Conservation (phyloP, 2,888 invertebrate genomes). For the Poecilus cupreus region DNA sequence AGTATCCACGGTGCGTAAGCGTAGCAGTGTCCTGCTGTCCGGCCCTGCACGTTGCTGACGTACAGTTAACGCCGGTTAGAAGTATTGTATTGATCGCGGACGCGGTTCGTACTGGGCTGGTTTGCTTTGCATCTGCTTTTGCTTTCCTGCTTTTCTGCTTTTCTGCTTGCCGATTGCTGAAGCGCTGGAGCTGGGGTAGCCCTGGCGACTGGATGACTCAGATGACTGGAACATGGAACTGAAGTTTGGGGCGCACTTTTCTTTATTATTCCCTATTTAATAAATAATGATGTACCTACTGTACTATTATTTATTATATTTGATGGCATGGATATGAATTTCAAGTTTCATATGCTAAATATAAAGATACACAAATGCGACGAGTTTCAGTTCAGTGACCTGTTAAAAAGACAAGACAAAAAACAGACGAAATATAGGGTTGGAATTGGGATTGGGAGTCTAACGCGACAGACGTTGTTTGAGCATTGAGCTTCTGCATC, state of each 20-base stretch:
- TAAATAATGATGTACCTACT: too few relatives aligned
- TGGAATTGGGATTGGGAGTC: constrained; percentile 34
- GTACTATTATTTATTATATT: too few relatives aligned
- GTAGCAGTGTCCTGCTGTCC: not conserved
- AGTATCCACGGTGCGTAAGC: too few relatives aligned
- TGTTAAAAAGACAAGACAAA: constrained; percentile 48
- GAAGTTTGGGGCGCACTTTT: too few relatives aligned
- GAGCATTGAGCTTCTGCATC: constrained; percentile 48
- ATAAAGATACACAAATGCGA: constrained; percentile 14
- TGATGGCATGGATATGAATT: too few relatives aligned
- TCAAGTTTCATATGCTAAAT: constrained; percentile 7
- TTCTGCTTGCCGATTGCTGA: not conserved
- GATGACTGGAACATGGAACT: too few relatives aligned
- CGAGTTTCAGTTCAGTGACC: constrained; percentile 54
- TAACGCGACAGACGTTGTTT: constrained; percentile 44
- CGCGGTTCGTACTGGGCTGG: constrained; percentile 30
- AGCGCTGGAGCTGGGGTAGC: too few relatives aligned
- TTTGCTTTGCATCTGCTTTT: constrained; percentile 55
- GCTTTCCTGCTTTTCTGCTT: too few relatives aligned
- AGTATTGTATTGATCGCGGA: constrained; percentile 58
- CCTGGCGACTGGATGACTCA: too few relatives aligned
- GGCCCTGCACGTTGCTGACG: not conserved
- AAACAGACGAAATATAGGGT: constrained; percentile 50
- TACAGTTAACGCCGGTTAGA: not conserved
- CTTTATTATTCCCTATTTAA: too few relatives aligned